Evolutionary conservation across 2,797 vertebrate genomes (phyloP), one percentile per base, ranked within the genome.

Genomic region (Dermochelys coriacea): DNA sequence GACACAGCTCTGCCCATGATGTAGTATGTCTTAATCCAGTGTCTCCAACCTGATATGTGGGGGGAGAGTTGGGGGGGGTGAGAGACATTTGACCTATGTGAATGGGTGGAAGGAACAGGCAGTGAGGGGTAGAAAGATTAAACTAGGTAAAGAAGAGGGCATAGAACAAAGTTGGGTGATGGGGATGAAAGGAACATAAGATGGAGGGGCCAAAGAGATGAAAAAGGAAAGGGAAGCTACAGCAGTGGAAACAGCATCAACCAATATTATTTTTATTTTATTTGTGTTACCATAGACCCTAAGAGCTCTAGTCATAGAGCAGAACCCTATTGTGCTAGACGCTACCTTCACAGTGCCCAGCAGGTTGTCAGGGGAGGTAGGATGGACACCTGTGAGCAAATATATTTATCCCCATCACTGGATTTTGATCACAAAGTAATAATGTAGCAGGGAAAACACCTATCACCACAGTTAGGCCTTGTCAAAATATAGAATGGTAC

Each of bases 131-230:
- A 49, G 27, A 75, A 93, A 90, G 11, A 78, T 41, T 57, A 94
- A 91, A 94, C 5, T 12, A 90, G 61, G 21, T 55, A 74, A 8
- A 49, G 90, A 89, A 2, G n/a, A 93, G 84, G 41, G 12, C 80
- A 2, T 1, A 1, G 8, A 4, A 1, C 19, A 3, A 49, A 25
- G 10, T 2, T 45, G 4, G 80, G 8, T 25, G 2, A 5, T 18
- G 34, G 34, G 34, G 61, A n/a, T 68, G 61, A 68, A 68, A 68
- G 18, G 61, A 68, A 68, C 34, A 68, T 37, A 68, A 68, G 6
- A n/a, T 68, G 18, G 61, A 68, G 31, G 16, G 34, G 16, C 15
- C 61, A 19, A 64, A 64, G 16, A n/a, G 61, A 64, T n/a, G 34
- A 3, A 21, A 78, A 85, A 80, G 2, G 54, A 10, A 8, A 1